Conservation (phyloP, 2,888 invertebrate species). For the Ophioninae sp. region DNA sequence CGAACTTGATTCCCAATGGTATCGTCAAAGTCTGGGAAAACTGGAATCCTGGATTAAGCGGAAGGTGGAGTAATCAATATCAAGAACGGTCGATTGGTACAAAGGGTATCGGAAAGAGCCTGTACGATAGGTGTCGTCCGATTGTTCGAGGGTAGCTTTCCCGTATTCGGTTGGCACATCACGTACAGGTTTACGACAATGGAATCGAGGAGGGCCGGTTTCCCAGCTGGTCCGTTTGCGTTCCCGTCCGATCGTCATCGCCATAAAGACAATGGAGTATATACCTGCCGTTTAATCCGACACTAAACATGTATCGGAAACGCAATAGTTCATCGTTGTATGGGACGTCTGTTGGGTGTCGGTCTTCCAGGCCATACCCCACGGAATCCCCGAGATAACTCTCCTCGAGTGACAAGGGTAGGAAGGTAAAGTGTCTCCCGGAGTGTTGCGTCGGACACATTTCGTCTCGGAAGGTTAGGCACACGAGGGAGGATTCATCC, state of each 20-base stretch:
- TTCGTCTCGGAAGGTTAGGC: not conserved
- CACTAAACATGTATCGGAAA: slow-evolving; percentile 59
- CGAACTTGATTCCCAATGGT: no score
- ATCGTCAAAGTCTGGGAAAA: no score
- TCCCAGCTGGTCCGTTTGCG: not conserved
- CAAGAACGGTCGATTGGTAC: not conserved
- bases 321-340: slow-evolving; percentile 42
- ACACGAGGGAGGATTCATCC: not conserved
- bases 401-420: slow-evolving; percentile 29
- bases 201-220: slow-evolving; percentile 19
- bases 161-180: not conserved
- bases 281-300: slow-evolving; percentile 47
- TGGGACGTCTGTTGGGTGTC: slow-evolving; percentile 9
- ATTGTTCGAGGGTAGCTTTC: slow-evolving; percentile 22
- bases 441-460: not conserved
- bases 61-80: not conserved
- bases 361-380: slow-evolving; percentile 6
- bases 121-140: slow-evolving; percentile 28
- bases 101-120: not conserved
- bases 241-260: slow-evolving; percentile 37
- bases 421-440: slow-evolving; percentile 30
- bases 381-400: slow-evolving; percentile 18
- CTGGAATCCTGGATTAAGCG: no score
- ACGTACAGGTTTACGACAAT: slow-evolving; percentile 36
- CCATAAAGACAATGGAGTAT: slow-evolving; percentile 60